Conservation (phyloP, 1,140 invertebrate genomes). For the Temnothorax curvispinosus region DNA sequence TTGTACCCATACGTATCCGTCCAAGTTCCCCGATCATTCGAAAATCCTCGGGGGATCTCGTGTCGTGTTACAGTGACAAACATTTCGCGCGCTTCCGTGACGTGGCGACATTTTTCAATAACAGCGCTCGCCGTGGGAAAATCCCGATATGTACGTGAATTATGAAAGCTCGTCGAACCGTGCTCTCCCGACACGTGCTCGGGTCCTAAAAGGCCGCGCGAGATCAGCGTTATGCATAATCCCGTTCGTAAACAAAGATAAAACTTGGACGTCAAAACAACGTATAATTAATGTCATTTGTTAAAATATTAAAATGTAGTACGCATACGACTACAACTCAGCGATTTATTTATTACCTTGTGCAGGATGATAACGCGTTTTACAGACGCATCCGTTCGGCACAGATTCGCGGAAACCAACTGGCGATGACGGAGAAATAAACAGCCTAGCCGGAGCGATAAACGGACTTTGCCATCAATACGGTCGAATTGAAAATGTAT, state of each 20-base stretch:
- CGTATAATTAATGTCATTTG: background rate
- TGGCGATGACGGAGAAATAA: background rate
- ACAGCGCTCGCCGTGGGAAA: background rate
- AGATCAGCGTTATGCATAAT: background rate
- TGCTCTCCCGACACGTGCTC: no score
- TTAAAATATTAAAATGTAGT: background rate
- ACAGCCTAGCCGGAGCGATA: background rate
- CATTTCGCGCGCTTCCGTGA: slow-evolving; percentile 18
- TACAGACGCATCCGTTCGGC: background rate
- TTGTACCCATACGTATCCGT: background rate
- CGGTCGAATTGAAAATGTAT: background rate
- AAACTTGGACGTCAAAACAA: background rate
- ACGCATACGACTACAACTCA: background rate
- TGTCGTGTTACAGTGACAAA: slow-evolving; percentile 28
- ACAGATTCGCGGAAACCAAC: background rate
- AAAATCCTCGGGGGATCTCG: background rate
- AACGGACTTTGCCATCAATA: background rate
- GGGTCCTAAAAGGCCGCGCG: background rate
- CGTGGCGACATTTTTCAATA: slow-evolving; percentile 41
- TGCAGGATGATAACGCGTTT: background rate
- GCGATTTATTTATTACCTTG: slow-evolving; percentile 13
- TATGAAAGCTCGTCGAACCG: slow-evolving; percentile 6
- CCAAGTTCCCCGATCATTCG: background rate
- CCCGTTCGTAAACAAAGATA: background rate
- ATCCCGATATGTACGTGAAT: slow-evolving; percentile 10